These are phyloP conservation scores for Amphilophus citrinellus DNA, from an alignment of 2,113 vertebrate genomes.

Conservation along the genomic window DNA sequence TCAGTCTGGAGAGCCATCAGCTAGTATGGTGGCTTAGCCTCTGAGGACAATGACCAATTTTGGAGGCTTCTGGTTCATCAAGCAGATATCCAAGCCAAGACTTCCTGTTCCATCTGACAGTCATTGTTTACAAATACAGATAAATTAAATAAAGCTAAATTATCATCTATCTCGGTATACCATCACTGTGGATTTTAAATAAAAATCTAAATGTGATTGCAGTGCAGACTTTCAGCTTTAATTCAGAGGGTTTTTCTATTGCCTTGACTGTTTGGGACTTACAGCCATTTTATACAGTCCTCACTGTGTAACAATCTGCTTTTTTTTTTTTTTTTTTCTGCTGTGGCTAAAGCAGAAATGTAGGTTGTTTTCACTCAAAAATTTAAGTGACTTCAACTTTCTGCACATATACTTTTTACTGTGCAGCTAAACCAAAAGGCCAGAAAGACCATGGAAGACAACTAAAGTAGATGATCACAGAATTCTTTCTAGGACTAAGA, in stretches of 20 bases:
- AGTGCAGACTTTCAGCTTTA: not conserved
- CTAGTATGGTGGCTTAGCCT: not conserved
- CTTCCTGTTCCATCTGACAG: accelerated
- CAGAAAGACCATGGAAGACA: not conserved
- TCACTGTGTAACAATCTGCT: not conserved
- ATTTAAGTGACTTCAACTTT: no score
- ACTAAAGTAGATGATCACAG: not conserved
- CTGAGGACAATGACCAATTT: not conserved
- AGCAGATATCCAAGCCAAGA: not conserved
- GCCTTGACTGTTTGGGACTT: not conserved
- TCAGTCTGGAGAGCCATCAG: not conserved
- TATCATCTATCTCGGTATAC: not conserved
- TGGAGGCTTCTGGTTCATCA: not conserved
- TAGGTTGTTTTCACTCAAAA: no score
- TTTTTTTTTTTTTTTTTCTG: no score
- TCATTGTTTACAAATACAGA: not conserved
- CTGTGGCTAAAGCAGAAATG: no score
- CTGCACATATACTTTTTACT: no score
- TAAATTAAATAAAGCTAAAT: not conserved
- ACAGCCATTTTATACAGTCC: not conserved
- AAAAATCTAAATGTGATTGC: not conserved
- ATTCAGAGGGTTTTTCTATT: not conserved
- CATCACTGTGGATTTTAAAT: not conserved
- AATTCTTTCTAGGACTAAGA: not conserved
- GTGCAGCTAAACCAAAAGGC: not conserved